Evolutionary conservation across 2,888 invertebrate genomes (phyloP).

Genomic region (Ganaspis brasiliensis): DNA sequence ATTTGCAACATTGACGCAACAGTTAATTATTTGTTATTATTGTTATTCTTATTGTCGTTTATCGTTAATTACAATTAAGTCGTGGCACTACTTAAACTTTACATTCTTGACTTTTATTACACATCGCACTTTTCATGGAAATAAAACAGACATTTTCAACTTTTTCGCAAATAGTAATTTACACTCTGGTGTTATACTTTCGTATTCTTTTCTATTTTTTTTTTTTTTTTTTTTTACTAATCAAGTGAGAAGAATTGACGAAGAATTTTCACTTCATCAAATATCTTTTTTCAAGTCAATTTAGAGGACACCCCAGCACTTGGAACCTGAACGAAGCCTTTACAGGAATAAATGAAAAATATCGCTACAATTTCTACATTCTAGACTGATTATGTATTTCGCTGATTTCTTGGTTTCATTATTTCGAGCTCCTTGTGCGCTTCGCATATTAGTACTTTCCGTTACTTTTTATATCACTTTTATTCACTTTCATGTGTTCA

Average conservation of each 20-base stretch:
- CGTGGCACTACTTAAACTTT: conserved; percentile 37
- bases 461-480: conserved; percentile 39
- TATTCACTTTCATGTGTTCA: conserved; percentile 44
- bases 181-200: conserved; percentile 14
- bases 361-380: conserved; percentile 45
- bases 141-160: conserved; percentile 9
- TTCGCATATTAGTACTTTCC: conserved; percentile 5
- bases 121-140: conserved; percentile 23
- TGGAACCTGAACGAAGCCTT: conserved; percentile 64
- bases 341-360: conserved; percentile 39
- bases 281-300: conserved; percentile 50
- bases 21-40: conserved; percentile 4
- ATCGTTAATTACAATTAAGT: conserved; percentile 21
- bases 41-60: conserved; percentile 35
- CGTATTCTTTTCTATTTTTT: neutral
- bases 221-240: neutral
- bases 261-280: neutral
- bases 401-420: conserved; percentile 77
- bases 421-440: conserved; percentile 50
- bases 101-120: conserved; percentile 30
- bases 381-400: conserved; percentile 76
- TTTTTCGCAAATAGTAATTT: conserved; percentile 8
- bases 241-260: neutral
- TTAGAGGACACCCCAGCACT: conserved; percentile 70
- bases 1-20: conserved; percentile 27